Evolutionary conservation across 2,113 vertebrate genomes (phyloP), one percentile per base, ranked within the genome.

Genomic region (Corydoras maculifer): DNA sequence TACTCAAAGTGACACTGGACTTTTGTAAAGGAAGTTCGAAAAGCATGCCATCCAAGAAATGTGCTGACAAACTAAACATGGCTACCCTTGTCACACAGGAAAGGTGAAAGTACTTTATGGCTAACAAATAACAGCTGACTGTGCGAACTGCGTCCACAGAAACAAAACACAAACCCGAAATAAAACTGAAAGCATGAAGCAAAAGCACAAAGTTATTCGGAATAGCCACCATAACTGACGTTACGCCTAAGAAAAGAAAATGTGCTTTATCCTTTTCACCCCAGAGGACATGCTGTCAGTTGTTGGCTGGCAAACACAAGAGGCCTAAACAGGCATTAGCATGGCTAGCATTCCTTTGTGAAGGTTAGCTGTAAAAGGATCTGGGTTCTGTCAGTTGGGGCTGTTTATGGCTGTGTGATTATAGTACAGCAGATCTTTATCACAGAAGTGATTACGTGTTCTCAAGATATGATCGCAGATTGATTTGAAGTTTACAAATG

Each of bases 321-420:
- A 48, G 35, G 29, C 25, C 49, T 60, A 60, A 50, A 51, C 3
- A 15, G 8, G 4, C 18, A 67, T 79, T 69, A 78, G 61, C 72
- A 68, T 81, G 76, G 61, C 55, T 65, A 60, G 67, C 70, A 64
- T 73, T 70, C 72, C 68, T 74, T 13, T 31, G 7, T 62, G 9
- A 64, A 51, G 9, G 54, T 48, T 51, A 53, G 18, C 5, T 2
- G 31, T 58, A 76, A 55, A 50, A 62, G 54, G 62, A 71, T 71
- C 25, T 58, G 3, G 48, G 15, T 68, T 68, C 58, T 51, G 31
- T 59, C 49, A 51, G 48, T 48, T 25, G 49, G 10, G 5, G 32
- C 64, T 67, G 48, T 61, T 73, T 60, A 65, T 51, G 59, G 63
- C 49, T 31, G 49, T 63, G 55, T 8, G 6, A 59, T 43, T 43